Evolutionary conservation across 2,888 invertebrate genomes (phyloP).

Genomic region (Zhuqinia jingwanae): DNA sequence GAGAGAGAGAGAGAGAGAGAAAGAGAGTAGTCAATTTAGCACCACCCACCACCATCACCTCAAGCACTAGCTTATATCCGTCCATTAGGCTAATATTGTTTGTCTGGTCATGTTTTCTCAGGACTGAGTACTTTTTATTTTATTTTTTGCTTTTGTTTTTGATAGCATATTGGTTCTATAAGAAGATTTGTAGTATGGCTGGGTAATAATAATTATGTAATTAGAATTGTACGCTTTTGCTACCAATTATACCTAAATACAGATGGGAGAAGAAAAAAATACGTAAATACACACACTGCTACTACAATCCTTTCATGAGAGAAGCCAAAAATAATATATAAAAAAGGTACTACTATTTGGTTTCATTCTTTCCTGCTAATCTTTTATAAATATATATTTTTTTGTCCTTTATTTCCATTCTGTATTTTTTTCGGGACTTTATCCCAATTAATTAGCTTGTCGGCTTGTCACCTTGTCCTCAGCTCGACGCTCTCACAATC

Average conservation of each 20-base stretch:
- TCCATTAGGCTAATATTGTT: too few species aligned
- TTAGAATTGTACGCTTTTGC: background rate
- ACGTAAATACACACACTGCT: background rate
- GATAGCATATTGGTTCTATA: slow-evolving; percentile 15
- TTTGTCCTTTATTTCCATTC: slow-evolving; percentile 9
- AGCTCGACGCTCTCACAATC: background rate
- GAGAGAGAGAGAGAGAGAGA: background rate
- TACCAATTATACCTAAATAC: slow-evolving; percentile 9
- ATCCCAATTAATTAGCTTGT: slow-evolving; percentile 79
- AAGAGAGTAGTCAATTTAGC: slow-evolving; percentile 21
- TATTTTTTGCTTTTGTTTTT: too few species aligned
- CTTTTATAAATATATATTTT: background rate
- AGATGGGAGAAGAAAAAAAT: background rate
- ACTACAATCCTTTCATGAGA: background rate
- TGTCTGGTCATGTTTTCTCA: background rate
- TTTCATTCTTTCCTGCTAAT: slow-evolving; percentile 8
- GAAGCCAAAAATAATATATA: too few species aligned
- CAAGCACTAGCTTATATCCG: too few species aligned
- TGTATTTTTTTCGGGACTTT: slow-evolving; percentile 60
- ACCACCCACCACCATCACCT: slow-evolving; percentile 14
- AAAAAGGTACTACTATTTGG: too few species aligned
- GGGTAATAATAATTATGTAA: slow-evolving; percentile 3
- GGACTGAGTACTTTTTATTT: too few species aligned
- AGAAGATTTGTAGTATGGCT: background rate
- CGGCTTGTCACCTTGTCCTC: slow-evolving; percentile 74